These are phyloP conservation scores for Heterochromis multidens DNA, from an alignment of 2,113 vertebrate genomes.

Conservation along the genomic window DNA sequence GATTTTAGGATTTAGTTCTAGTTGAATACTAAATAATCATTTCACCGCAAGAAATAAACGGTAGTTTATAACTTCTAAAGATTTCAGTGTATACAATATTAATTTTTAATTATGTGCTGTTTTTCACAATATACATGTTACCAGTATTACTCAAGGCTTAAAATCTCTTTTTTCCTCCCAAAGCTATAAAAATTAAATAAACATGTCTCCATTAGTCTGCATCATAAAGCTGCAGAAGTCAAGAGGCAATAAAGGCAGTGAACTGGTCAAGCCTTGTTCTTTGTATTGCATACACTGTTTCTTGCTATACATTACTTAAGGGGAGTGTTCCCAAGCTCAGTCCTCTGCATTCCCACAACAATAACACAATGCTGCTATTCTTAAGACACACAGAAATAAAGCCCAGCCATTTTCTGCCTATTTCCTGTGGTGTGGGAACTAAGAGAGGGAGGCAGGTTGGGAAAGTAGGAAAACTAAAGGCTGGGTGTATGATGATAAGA, in stretches of 20 bases:
- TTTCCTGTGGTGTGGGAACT: slow-evolving; percentile 69
- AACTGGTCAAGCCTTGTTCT: not conserved
- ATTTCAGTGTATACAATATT: not conserved
- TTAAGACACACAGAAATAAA: slow-evolving; percentile 63
- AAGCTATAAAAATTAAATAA: too few species aligned
- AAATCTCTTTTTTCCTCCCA: too few species aligned
- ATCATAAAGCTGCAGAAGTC: not conserved
- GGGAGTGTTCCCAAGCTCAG: slow-evolving; percentile 15
- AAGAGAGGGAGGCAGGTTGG: slow-evolving; percentile 24
- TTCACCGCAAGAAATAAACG: not conserved
- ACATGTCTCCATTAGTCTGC: not conserved
- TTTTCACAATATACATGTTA: not conserved
- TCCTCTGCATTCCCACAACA: slow-evolving; percentile 63
- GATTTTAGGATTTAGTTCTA: too few species aligned
- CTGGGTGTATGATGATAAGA: not conserved
- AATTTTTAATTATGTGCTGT: not conserved
- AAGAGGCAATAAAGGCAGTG: not conserved
- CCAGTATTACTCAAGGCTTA: not conserved
- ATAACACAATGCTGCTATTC: slow-evolving; percentile 75
- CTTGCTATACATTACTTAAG: not conserved
- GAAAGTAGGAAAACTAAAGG: slow-evolving; percentile 9
- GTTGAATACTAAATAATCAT: not conserved
- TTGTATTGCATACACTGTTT: not conserved
- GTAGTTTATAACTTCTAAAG: too few species aligned
- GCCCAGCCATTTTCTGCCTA: slow-evolving; percentile 43